phyloP scores from a whole-genome alignment of 2,888 invertebrate genomes.

The Dolomedes plantarius region DNA sequence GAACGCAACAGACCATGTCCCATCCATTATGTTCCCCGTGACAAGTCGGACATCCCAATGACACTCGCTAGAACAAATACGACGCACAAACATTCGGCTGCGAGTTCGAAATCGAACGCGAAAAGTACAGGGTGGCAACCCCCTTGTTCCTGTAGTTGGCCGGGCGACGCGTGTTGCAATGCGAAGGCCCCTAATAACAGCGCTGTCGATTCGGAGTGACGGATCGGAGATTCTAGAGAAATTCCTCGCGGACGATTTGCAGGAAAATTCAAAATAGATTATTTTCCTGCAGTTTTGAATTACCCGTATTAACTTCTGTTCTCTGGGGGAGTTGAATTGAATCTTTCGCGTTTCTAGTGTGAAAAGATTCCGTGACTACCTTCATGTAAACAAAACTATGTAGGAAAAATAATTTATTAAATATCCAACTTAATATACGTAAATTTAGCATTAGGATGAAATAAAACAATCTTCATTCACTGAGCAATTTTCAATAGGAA shows the following conservation, averaged over 20 bases:
- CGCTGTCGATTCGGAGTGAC: not conserved
- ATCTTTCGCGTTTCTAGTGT: no score
- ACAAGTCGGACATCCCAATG: constrained; percentile 1
- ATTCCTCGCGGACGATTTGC: not conserved
- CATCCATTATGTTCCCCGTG: not conserved
- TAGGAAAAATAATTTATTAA: no score
- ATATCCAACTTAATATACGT: no score
- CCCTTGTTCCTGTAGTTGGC: not conserved
- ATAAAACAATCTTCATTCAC: no score
- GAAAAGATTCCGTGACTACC: no score
- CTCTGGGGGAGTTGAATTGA: no score
- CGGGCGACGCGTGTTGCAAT: not conserved
- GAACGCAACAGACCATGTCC: not conserved
- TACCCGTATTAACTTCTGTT: no score
- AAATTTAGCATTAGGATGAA: no score
- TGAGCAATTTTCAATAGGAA: no score
- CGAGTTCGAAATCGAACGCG: not conserved
- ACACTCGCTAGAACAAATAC: not conserved
- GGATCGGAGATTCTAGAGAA: not conserved
- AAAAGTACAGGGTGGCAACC: not conserved
- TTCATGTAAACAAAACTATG: no score
- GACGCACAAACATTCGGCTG: not conserved
- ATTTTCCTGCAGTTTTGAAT: not conserved
- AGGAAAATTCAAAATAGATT: not conserved
- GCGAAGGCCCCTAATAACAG: constrained; percentile 2